Evolutionary conservation across 2,888 invertebrate species (phyloP).

Genomic region (Hipparchia sbordonii): DNA sequence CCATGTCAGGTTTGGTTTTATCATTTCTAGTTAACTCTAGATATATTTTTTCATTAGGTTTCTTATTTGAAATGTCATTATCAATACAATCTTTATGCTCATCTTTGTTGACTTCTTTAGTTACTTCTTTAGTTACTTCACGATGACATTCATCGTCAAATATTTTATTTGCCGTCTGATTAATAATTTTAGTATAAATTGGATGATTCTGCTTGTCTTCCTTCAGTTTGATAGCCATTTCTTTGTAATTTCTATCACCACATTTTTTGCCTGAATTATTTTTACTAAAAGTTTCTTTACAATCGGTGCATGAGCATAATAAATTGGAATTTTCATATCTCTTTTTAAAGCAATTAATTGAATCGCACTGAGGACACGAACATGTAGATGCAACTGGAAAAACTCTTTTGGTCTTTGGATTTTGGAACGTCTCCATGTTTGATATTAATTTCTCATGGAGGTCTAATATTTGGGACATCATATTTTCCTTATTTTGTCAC

Average conservation of each 20-base stretch:
- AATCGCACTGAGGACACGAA: slow-evolving; percentile 57
- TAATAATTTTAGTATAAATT: background rate
- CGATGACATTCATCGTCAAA: background rate
- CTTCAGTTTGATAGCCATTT: background rate
- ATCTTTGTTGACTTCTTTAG: background rate
- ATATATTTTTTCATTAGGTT: background rate
- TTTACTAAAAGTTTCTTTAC: slow-evolving; percentile 18
- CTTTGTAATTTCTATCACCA: background rate
- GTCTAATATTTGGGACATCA: slow-evolving; percentile 20
- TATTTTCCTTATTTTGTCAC: slow-evolving; percentile 6
- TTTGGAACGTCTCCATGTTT: background rate
- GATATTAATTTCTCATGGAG: slow-evolving; percentile 6
- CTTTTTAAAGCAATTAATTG: slow-evolving; percentile 48
- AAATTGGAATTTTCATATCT: slow-evolving; percentile 42
- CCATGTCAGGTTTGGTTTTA: background rate
- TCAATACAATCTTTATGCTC: background rate
- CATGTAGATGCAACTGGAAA: slow-evolving; percentile 43
- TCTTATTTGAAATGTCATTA: background rate
- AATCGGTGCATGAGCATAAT: slow-evolving; percentile 43
- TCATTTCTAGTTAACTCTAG: background rate
- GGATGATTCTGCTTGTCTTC: slow-evolving; percentile 5
- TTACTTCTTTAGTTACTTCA: background rate
- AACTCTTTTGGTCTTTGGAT: background rate
- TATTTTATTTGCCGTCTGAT: background rate
- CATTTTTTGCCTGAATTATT: background rate